Evolutionary conservation across 2,113 vertebrate genomes (phyloP), one percentile per base, ranked within the genome.

Genomic region (Pelvicachromis taeniatus): DNA sequence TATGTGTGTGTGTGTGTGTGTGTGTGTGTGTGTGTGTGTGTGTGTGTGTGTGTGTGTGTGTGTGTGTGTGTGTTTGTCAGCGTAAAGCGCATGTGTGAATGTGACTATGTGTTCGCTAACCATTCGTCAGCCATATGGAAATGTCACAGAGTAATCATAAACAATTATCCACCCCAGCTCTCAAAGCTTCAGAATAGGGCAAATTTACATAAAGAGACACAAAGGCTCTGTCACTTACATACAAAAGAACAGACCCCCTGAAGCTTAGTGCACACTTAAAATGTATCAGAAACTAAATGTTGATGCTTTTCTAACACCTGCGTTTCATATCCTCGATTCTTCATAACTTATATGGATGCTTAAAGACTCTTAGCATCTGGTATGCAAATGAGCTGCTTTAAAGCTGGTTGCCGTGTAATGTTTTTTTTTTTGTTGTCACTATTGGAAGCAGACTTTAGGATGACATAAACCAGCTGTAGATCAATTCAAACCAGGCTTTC

Each of bases 111-210:
- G 79, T 45, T 82, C 82, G 86, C 78, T 84, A 83, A 83, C 68
- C 14, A 59, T 92, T 94, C 31, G 29, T 86, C 87, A 89, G 78
- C 91, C 93, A 94, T 95, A 95, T 94, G 95, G 93, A 95, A 94
- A 95, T 92, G 90, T 90, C 95, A 94, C 87, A 84, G 87, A 92
- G 87, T 87, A 94, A 94, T 95, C 94, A 93, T 93, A 93, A 95
- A 93, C 91, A 94, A 94, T 95, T 92, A 95, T 93, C 86, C 75
- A 83, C 88, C 88, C 81, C 81, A 80, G 93, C 92, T 93, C 87
- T 91, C 84, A 79, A 63, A 88, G 86, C 85, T 38, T 75, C 77
- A 87, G 81, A 77, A 94, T 95, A 93, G 89, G 89, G 83, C 92
- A 93, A 21, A 95, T 96, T 95, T 92, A 87, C 94, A 95, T 95